These are phyloP conservation scores for Malthinus seriepunctatus DNA, from an alignment of 2,888 invertebrate genomes.

Conservation along the genomic window DNA sequence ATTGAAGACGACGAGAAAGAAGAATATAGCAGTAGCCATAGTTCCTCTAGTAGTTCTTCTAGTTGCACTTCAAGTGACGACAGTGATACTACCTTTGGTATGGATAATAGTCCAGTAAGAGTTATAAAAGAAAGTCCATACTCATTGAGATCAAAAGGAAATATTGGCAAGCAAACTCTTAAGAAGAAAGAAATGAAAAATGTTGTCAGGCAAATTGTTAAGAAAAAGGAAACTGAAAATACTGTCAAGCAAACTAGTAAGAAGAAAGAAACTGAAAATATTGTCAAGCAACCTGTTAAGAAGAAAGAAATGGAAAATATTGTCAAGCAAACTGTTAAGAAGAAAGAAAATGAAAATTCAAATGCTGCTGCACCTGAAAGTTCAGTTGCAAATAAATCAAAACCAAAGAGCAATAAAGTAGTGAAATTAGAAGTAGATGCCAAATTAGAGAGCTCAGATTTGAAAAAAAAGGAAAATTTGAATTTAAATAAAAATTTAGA, in stretches of 20 bases:
- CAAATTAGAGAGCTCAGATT: too few species aligned
- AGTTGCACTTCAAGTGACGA: conserved; percentile 14
- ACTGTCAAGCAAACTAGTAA: conserved; percentile 1
- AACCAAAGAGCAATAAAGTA: too few species aligned
- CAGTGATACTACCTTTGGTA: conserved; percentile 1
- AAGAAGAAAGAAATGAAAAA: neutral
- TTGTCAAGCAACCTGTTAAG: too few species aligned
- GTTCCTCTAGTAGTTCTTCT: conserved; percentile 12
- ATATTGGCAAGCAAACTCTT: too few species aligned
- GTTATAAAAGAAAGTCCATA: conserved; percentile 7
- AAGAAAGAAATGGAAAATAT: neutral
- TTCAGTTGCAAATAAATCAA: too few species aligned
- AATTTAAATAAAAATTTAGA: neutral
- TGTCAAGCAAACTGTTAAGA: conserved; percentile 3
- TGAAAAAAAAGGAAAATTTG: too few species aligned
- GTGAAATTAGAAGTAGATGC: too few species aligned
- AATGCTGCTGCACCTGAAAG: too few species aligned
- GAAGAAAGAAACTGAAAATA: neutral
- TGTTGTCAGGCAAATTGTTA: neutral
- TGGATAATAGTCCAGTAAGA: neutral
- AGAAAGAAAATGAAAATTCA: neutral
- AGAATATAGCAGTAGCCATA: conserved; percentile 13
- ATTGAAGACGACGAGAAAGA: conserved; percentile 30
- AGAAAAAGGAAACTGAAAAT: neutral
- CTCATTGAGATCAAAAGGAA: conserved; percentile 23